These are phyloP conservation scores for Eclectus roratus DNA, from an alignment of 2,113 vertebrate genomes.

Conservation along the genomic window DNA sequence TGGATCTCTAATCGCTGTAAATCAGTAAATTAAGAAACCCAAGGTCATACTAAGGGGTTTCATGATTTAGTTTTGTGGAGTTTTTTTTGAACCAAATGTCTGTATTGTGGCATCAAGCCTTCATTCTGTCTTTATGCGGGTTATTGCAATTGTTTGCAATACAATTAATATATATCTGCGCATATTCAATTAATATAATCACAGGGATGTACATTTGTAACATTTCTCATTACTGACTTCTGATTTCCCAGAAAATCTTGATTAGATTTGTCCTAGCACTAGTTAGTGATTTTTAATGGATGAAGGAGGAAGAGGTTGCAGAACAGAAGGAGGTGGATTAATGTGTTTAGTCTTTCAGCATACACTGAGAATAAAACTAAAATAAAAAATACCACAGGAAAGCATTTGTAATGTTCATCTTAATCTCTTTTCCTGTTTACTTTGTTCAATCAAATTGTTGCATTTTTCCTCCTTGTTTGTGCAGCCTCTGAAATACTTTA, in stretches of 20 bases:
- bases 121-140: not conserved
- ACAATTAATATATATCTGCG: not conserved
- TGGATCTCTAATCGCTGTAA: not conserved
- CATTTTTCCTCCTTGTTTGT: not conserved
- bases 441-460: not conserved
- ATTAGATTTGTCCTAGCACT: not conserved
- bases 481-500: not conserved
- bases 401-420: not conserved
- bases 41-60: not conserved
- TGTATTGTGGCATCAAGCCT: not conserved
- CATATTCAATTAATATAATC: not conserved
- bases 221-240: not conserved
- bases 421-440: not conserved
- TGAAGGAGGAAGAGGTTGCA: not conserved
- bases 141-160: not conserved
- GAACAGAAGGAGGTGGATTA: not conserved
- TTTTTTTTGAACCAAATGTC: not conserved
- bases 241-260: not conserved
- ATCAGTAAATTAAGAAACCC: not conserved
- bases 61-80: not conserved
- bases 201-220: not conserved
- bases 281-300: not conserved
- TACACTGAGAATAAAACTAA: not conserved
- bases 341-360: not conserved
- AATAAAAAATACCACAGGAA: not conserved